Conservation (phyloP, 2,888 invertebrate genomes). For the Epsilonema sp. region DNA sequence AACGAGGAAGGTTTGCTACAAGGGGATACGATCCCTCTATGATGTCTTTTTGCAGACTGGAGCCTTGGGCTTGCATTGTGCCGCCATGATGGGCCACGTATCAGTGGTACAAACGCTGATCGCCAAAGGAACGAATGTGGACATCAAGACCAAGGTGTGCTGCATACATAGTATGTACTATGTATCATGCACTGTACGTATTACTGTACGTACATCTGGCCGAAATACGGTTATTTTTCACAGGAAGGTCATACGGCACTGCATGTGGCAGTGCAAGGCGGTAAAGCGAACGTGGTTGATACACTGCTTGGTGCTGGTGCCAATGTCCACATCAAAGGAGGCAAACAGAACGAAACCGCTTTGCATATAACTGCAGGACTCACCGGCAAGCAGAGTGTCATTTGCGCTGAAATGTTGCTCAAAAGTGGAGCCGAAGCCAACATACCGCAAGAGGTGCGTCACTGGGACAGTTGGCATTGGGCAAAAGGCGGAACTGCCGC, state of each 20-base stretch:
- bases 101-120: conserved; percentile 74
- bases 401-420: conserved; percentile 84
- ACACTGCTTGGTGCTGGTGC: conserved; percentile 87
- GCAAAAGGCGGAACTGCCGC: too few species aligned
- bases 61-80: conserved; percentile 89
- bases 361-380: conserved; percentile 89
- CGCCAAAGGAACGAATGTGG: conserved; percentile 87
- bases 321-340: conserved; percentile 72
- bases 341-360: conserved; percentile 61
- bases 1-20: not conserved
- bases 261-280: conserved; percentile 63
- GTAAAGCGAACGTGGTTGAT: conserved; percentile 45
- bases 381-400: conserved; percentile 49
- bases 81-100: conserved; percentile 85
- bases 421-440: conserved; percentile 96
- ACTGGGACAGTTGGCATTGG: conserved; percentile 1
- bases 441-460: conserved; percentile 70
- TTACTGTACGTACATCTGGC: too few species aligned
- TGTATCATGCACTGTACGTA: too few species aligned
- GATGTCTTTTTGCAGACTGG: too few species aligned
- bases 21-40: conserved; percentile 30
- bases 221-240: too few species aligned
- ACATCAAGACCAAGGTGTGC: conserved; percentile 74
- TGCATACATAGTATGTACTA: too few species aligned
- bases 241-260: conserved; percentile 93